Evolutionary conservation across 1,140 invertebrate genomes (phyloP).

Genomic region (Oncopodura yosiiana): DNA sequence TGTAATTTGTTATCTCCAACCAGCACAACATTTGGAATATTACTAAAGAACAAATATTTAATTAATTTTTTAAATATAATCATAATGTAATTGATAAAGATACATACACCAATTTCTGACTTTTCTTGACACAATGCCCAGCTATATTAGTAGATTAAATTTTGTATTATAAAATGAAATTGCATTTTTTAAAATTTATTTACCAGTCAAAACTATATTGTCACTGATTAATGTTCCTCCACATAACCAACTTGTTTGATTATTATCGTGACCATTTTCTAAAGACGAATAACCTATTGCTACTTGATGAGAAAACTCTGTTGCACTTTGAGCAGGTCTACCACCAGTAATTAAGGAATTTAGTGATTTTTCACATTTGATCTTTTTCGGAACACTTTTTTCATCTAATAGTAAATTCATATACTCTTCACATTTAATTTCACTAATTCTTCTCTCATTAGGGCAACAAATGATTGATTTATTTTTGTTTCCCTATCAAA

Average conservation of each 20-base stretch:
- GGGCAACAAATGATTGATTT: neutral
- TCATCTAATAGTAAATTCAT: neutral
- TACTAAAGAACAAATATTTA: neutral
- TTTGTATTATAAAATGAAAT: neutral
- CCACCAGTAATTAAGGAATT: neutral
- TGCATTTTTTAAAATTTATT: slow-evolving; percentile 38
- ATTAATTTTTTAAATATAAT: neutral
- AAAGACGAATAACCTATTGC: neutral
- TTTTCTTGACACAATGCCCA: too few species aligned
- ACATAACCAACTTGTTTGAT: slow-evolving; percentile 40
- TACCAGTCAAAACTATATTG: slow-evolving; percentile 47
- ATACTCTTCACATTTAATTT: slow-evolving; percentile 1
- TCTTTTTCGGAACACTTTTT: neutral
- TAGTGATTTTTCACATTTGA: neutral
- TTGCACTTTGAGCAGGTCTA: neutral
- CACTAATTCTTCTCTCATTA: neutral
- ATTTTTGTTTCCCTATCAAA: neutral
- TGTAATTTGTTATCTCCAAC: slow-evolving; percentile 13
- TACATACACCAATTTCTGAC: neutral
- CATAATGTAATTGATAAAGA: neutral
- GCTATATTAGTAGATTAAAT: neutral
- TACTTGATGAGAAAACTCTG: slow-evolving; percentile 8
- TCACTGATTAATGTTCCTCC: slow-evolving; percentile 49
- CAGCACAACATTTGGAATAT: slow-evolving; percentile 1
- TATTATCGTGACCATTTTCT: neutral